Conservation (phyloP, 2,797 vertebrate genomes). For the Molossus molossus region DNA sequence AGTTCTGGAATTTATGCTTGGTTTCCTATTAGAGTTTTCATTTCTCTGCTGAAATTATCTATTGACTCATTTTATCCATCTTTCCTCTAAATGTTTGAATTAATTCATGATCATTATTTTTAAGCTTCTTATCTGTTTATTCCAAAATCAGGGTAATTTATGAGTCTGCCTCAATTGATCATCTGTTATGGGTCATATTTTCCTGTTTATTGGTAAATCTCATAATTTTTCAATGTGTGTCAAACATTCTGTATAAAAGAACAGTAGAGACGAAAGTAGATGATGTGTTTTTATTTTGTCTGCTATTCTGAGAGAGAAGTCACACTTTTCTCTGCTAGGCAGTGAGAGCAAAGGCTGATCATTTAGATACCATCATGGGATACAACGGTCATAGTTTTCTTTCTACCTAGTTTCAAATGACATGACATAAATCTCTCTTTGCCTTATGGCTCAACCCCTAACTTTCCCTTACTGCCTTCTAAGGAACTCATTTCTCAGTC, state of each 20-base stretch:
- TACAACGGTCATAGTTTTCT: background rate
- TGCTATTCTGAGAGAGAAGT: background rate
- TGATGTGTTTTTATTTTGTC: background rate
- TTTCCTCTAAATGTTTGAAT: background rate
- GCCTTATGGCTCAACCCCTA: background rate
- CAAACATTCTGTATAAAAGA: background rate
- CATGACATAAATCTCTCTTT: background rate
- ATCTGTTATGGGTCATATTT: background rate
- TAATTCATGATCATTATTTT: background rate
- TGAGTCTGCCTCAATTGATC: background rate
- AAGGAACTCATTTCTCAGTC: background rate
- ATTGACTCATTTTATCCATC: background rate
- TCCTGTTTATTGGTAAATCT: slow-evolving; percentile 20
- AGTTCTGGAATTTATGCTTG: slow-evolving; percentile 25
- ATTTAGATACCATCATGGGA: background rate
- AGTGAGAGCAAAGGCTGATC: background rate
- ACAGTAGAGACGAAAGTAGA: background rate
- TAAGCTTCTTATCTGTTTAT: background rate
- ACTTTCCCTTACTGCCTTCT: background rate
- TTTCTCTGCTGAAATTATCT: background rate
- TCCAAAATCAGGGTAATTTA: background rate
- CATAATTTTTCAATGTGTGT: background rate
- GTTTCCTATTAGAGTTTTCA: background rate
- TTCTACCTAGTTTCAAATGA: slow-evolving; percentile 7
- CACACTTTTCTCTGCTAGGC: background rate